Evolutionary conservation across 1,140 invertebrate genomes (phyloP), one percentile per base, ranked within the genome.

Genomic region (Heliconius nattereri): DNA sequence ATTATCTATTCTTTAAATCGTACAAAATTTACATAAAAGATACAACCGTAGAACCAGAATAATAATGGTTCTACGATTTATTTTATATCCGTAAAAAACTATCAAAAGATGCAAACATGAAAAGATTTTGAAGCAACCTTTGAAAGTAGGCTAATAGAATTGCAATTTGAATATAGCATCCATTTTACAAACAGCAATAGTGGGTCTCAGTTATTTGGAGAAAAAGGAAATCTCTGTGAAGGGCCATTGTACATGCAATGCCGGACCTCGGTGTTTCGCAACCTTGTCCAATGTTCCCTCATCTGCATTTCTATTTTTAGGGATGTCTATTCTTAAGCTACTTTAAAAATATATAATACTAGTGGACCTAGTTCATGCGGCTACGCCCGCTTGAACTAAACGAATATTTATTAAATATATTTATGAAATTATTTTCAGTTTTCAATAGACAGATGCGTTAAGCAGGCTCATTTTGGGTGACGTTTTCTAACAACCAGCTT

Each of bases 141-240:
- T 23, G 23, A 26, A 66, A 26, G 20, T 66, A 66, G 57, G 57
- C 57, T 66, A 76, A 76, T 35, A 76, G 35, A 76, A 76, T 76
- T 76, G 75, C 57, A 76, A 76, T 76, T 76, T 57, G 66, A 76
- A 76, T 70, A 76, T 70, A 76, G 57, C 66, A 70, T 76, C 45
- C 75, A 37, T 76, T 76, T 71, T 76, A 70, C 40, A 54, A 76
- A 76, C 60, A 66, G 23, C 13, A n/a, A n/a, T n/a, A 70, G 35
- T 57, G 75, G 35, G 75, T 76, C 54, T 66, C 75, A 71, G 75
- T 70, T 76, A 70, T 76, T 76, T 49, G 66, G 57, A 45, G 75
- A 70, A 76, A 49, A 76, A 76, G 74, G 37, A 75, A 66, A 40
- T 76, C 54, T 37, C 8, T 37, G 75, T 76, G 75, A 70, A 76